A percentile compares a stretch with the other conserved stretches of the same genome.
These are phyloP conservation scores for Syritta pipiens DNA, from an alignment of 2,888 invertebrate species.

Conservation along the genomic window DNA sequence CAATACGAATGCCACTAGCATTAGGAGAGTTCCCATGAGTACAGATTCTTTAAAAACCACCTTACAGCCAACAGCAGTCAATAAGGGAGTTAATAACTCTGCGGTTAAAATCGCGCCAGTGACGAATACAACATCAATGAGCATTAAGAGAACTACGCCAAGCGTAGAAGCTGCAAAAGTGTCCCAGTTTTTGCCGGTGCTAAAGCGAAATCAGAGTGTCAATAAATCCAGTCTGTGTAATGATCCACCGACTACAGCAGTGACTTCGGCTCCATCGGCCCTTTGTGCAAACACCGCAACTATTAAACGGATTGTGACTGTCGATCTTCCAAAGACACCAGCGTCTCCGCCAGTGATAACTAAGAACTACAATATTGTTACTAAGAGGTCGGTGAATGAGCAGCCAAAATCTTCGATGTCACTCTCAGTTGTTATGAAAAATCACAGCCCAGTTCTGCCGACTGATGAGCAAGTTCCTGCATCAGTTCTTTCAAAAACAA, in stretches of 20 bases:
- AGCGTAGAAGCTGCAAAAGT: conserved; percentile 1
- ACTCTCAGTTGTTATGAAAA: conserved; percentile 45
- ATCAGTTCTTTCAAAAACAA: conserved; percentile 4
- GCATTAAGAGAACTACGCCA: conserved; percentile 4
- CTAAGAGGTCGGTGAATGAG: conserved; percentile 3
- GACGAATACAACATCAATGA: conserved; percentile 1
- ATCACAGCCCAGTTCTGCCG: not conserved
- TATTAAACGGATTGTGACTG: conserved; percentile 37
- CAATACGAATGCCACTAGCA: conserved; percentile 9
- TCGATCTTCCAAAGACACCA: conserved; percentile 42
- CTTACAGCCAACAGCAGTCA: not conserved
- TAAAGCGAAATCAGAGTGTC: conserved; percentile 13
- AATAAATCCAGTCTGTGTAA: not conserved
- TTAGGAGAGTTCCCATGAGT: conserved; percentile 15
- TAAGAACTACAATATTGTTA: conserved; percentile 10
- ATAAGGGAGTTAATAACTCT: conserved; percentile 24
- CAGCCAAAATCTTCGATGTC: conserved; percentile 27
- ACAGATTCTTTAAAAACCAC: conserved; percentile 19
- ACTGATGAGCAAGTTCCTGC: conserved; percentile 29
- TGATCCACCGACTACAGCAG: not conserved
- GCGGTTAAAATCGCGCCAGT: conserved; percentile 25
- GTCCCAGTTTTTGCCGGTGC: conserved; percentile 16
- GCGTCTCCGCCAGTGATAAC: conserved; percentile 40
- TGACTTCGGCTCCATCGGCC: not conserved
- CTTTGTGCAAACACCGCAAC: conserved; percentile 6